A percentile compares a stretch with the other conserved stretches of the same genome.
Conservation (phyloP, 2,888 invertebrate genomes). For the Mechanitis mazaeus region DNA sequence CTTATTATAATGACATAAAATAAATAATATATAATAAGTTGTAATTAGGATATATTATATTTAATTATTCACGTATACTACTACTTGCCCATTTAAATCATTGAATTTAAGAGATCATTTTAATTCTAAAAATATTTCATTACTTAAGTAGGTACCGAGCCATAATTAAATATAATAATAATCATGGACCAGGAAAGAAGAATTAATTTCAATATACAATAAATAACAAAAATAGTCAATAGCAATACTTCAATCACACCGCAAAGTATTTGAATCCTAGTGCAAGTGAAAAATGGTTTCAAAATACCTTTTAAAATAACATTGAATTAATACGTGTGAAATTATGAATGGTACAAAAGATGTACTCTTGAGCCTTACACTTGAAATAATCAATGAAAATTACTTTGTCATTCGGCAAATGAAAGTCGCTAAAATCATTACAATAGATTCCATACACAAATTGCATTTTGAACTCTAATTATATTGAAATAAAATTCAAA, state of each 20-base stretch:
- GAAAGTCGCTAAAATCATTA: constrained; percentile 35
- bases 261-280: constrained; percentile 8
- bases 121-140: no score
- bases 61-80: no score
- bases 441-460: constrained; percentile 49
- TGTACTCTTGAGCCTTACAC: constrained; percentile 31
- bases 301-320: constrained; percentile 40
- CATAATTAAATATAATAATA: no score
- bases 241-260: not conserved
- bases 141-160: no score
- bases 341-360: constrained; percentile 46
- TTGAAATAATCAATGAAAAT: constrained; percentile 43
- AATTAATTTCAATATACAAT: no score
- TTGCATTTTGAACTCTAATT: constrained; percentile 33
- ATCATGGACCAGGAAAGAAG: no score
- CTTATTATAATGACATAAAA: no score
- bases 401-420: constrained; percentile 42
- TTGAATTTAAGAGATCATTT: no score
- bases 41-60: no score
- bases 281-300: constrained; percentile 26
- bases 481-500: not conserved
- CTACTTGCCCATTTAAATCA: no score
- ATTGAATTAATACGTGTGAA: constrained; percentile 49
- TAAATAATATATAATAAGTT: no score
- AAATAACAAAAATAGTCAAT: no score